Percentiles rank a stretch among this genome's conserved stretches.
Evolutionary conservation across 2,113 vertebrate species (phyloP).

Genomic region (Mesitornis unicolor): DNA sequence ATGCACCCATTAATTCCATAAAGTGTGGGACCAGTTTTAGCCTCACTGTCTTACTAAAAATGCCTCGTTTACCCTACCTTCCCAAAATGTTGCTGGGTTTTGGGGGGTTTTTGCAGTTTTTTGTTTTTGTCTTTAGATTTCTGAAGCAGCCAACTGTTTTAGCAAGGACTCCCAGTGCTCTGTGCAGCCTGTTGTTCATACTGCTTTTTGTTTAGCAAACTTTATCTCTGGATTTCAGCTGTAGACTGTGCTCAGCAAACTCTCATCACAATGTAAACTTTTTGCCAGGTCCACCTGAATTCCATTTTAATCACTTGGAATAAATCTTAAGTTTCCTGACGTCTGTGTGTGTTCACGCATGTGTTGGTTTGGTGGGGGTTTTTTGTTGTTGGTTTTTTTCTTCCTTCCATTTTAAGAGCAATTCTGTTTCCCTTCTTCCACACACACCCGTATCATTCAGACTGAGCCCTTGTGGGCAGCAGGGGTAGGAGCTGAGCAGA

Average conservation of each 20-base stretch:
- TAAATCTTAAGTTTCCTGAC: background rate
- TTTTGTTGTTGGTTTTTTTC: background rate
- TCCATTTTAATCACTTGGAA: conserved; percentile 43
- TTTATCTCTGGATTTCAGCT: conserved; percentile 26
- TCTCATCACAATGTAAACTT: conserved; percentile 9
- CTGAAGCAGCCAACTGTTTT: background rate
- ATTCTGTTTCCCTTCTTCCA: background rate
- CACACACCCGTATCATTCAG: background rate
- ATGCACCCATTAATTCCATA: background rate
- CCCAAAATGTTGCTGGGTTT: background rate
- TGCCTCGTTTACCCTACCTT: background rate
- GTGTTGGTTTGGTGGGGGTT: background rate
- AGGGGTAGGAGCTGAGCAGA: background rate
- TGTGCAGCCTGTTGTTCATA: background rate
- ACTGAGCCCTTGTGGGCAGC: background rate
- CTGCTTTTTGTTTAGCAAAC: background rate
- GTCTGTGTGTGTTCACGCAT: background rate
- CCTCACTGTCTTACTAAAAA: background rate
- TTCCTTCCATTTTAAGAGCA: background rate
- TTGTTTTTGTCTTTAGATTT: background rate
- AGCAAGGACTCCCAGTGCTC: background rate
- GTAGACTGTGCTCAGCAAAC: background rate
- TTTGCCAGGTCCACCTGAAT: conserved; percentile 24
- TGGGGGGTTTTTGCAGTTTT: background rate
- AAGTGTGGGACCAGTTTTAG: background rate